Evolutionary conservation across 2,797 vertebrate species (phyloP).

Genomic region (Microctenopoma lineatum): DNA sequence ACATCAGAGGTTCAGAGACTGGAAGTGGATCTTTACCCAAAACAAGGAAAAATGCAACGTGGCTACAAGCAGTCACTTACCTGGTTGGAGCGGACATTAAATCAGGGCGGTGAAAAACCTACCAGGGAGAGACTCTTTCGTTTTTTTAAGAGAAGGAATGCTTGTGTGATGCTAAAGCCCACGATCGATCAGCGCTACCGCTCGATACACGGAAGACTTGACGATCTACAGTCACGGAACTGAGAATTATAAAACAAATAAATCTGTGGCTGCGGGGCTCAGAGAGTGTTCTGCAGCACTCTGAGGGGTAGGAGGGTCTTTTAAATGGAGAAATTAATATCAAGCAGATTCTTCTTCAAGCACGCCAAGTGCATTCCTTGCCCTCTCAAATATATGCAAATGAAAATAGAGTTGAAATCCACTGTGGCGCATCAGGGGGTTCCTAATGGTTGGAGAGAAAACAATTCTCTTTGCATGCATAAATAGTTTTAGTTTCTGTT

Average conservation of each 20-base stretch:
- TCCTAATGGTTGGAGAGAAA: conserved; percentile 35
- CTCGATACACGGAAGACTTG: conserved; percentile 53
- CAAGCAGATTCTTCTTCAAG: conserved; percentile 9
- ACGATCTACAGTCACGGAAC: conserved; percentile 46
- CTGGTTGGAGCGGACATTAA: conserved; percentile 46
- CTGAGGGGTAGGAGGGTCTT: conserved; percentile 11
- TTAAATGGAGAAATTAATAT: conserved; percentile 41
- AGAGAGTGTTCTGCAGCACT: conserved; percentile 35
- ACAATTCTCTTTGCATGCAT: conserved; percentile 23
- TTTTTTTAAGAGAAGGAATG: conserved; percentile 41
- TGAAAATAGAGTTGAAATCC: conserved; percentile 43
- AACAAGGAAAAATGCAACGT: conserved; percentile 2
- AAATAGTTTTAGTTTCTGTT: conserved; percentile 31
- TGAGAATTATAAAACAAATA: conserved; percentile 77
- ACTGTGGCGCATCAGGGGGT: conserved; percentile 25
- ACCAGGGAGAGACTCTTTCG: conserved; percentile 8
- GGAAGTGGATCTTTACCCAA: not conserved
- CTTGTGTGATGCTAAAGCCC: conserved; percentile 17
- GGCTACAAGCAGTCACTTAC: conserved; percentile 14
- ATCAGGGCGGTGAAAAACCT: conserved; percentile 3
- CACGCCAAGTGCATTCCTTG: conserved; percentile 11
- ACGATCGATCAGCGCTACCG: conserved; percentile 60
- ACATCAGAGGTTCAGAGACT: conserved; percentile 13
- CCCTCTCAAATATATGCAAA: conserved; percentile 53
- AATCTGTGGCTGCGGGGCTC: conserved; percentile 51